Evolutionary conservation across 2,797 vertebrate genomes (phyloP), one percentile per base, ranked within the genome.

Genomic region (Amblyraja radiata): DNA sequence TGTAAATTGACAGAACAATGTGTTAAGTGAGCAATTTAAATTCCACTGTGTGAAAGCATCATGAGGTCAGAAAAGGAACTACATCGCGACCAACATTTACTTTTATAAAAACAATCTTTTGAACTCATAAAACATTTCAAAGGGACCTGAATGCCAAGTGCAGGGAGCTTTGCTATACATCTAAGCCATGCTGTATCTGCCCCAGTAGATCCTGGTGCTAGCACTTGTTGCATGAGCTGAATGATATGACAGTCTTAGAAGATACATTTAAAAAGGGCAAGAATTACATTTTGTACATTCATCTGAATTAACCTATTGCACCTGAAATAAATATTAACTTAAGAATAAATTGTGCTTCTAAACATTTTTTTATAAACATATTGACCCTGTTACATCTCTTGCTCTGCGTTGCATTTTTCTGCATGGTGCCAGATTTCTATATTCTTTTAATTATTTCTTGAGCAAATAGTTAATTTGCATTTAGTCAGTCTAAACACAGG

Each of bases 381-480:
- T 39, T 25, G 0, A 83, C 1, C 10, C 46, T 6, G 3, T 14
- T 36, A 84, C 11, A 84, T 88, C 61, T 88, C 61, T 0, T 32
- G 5, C n/a, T 86, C 28, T 63, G n/a, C 16, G 28, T 25, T 32
- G 32, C 13, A 86, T n/a, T n/a, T 88, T 65, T 68, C 84, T 88
- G 63, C n/a, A 46, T 88, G 61, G 16, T 21, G n/a, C 63, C 14
- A 32, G 61, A 8, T 88, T 68, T 88, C 14, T 88, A n/a, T 88
- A 88, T 88, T 88, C 32, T 68, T 14, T 88, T 18, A 4, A 16
- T 36, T 88, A 32, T 63, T 88, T 88, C n/a, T 88, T 88, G 58
- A 8, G 13, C 84, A 88, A 88, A 36, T 65, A 88, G 61, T n/a
- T 88, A 18, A 88, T 88, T 88, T 88, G n/a, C n/a, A 21, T 88